Evolutionary conservation across 2,797 vertebrate genomes (phyloP), one percentile per base, ranked within the genome.

Genomic region (Microtus agrestis): DNA sequence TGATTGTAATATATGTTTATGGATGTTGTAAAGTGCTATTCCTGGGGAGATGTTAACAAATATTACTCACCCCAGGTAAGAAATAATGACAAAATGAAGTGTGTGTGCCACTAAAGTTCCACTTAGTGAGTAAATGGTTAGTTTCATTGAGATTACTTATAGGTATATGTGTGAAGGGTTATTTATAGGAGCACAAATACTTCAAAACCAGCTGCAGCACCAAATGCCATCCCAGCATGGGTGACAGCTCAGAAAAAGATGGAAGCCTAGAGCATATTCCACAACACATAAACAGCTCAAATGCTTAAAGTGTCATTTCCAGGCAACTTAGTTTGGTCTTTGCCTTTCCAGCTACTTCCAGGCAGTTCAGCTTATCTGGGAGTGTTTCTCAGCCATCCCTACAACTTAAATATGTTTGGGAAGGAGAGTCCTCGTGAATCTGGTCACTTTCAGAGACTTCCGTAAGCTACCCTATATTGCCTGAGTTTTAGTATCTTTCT

Each of bases 1-100:
- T 93, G 79, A 92, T 74, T 92, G 79, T 82, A 51, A 92, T 81
- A 92, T 40, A 43, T 69, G 78, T 73, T 63, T 81, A 63, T 92
- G 23, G 15, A 74, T 69, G 31, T 5, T 51, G 31, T 86, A 2
- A 15, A 31, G 25, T 34, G 48, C 19, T 67, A 25, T 69, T 67
- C 19, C 31, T 48, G 19, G 3, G 31, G 63, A 51, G 63, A 46
- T n/a, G 34, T 51, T 21, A 85, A n/a, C 82, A 86, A n/a, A n/a
- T 69, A 13, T 51, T n/a, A 65, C 31, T 86, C 63, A 69, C 46
- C 46, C 21, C 31, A 27, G 63, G 5, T 69, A 69, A 46, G 63
- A 46, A 85, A 51, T 51, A 69, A 85, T 69, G 63, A 25, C 31
- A 85, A 67, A 23, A 11, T 43, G 23, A 48, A 78, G 31, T 51